phyloP scores from a whole-genome alignment of 2,113 vertebrate species.

The Zosterops borbonicus region DNA sequence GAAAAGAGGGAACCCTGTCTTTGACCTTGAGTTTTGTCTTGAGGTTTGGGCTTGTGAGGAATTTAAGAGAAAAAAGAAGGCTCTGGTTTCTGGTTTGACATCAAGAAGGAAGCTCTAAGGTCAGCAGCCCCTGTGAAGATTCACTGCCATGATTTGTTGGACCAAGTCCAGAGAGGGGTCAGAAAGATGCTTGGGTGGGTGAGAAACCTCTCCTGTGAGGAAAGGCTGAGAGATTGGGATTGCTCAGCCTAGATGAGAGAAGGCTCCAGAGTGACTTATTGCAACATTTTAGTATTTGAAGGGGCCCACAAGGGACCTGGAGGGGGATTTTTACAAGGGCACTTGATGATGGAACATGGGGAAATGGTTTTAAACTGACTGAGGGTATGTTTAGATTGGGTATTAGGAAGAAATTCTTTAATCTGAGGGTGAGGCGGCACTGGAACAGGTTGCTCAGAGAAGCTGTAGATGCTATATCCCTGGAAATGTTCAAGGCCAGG shows the following conservation, averaged over 20 bases:
- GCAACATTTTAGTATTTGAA: neutral
- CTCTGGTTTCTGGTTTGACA: neutral
- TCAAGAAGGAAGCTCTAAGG: neutral
- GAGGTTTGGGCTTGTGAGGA: neutral
- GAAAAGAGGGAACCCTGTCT: neutral
- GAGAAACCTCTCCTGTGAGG: neutral
- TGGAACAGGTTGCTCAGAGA: neutral
- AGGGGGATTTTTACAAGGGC: neutral
- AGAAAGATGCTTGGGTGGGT: neutral
- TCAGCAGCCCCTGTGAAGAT: neutral
- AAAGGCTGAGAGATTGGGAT: neutral
- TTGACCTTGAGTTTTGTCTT: neutral
- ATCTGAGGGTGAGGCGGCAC: neutral
- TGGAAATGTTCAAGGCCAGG: neutral
- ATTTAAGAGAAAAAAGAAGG: neutral
- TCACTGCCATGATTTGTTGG: neutral
- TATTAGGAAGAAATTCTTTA: neutral
- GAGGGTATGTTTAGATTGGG: neutral
- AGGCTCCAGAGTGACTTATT: neutral
- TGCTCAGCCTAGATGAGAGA: neutral
- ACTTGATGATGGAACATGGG: rapidly evolving
- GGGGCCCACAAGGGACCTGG: neutral
- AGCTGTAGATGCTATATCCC: neutral
- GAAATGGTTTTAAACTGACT: neutral
- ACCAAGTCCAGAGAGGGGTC: neutral